These are phyloP conservation scores for Pangasius macronema DNA, from an alignment of 2,797 vertebrate genomes.

Conservation along the genomic window DNA sequence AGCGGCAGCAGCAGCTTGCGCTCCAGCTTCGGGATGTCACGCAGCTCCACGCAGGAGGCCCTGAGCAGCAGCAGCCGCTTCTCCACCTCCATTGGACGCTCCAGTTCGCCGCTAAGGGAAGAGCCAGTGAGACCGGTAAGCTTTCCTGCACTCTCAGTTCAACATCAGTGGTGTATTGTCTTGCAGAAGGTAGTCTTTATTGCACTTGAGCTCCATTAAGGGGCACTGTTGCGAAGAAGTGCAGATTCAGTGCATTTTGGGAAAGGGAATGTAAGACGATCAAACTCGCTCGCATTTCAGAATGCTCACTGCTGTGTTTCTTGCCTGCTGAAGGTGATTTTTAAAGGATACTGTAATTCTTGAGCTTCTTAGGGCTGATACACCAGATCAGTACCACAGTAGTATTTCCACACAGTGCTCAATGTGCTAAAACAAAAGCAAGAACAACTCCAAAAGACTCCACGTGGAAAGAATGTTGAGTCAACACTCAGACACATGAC, in stretches of 20 bases:
- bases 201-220: neutral
- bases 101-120: conserved; percentile 69
- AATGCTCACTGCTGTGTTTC: neutral
- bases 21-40: conserved; percentile 64
- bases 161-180: neutral
- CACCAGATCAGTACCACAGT: neutral
- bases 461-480: conserved; percentile 36
- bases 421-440: neutral
- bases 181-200: neutral
- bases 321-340: neutral
- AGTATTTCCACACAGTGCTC: neutral
- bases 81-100: conserved; percentile 62
- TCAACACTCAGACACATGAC: conserved; percentile 12
- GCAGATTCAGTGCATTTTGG: neutral
- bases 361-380: neutral
- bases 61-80: conserved; percentile 68
- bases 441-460: neutral
- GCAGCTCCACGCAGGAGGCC: conserved; percentile 77
- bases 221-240: conserved; percentile 3
- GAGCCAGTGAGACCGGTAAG: conserved; percentile 72
- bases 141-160: neutral
- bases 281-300: neutral
- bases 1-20: conserved; percentile 64
- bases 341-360: neutral
- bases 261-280: neutral